Conservation (phyloP, 2,113 vertebrate genomes). For the Himantopus leucocephalus region DNA sequence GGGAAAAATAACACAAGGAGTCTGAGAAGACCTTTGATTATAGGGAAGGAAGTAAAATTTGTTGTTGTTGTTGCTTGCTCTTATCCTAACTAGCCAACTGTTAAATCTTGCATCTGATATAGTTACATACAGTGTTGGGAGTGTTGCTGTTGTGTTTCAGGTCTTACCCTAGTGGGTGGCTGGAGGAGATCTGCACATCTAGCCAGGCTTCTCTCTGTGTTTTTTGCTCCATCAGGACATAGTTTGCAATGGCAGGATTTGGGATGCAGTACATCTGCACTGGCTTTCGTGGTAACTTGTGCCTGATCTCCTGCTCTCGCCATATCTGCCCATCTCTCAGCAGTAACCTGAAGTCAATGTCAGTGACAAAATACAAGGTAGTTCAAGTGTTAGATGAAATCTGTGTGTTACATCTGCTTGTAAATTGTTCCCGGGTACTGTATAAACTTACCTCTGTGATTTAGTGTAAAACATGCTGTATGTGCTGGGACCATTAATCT, state of each 20-base stretch:
- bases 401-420: not conserved
- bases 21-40: conserved; percentile 3
- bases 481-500: not conserved
- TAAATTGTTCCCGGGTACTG: not conserved
- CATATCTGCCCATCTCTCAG: not conserved
- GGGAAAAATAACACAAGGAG: not conserved
- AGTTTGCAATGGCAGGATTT: not conserved
- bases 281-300: not conserved
- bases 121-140: not conserved
- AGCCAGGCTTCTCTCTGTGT: not conserved
- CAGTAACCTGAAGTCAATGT: not conserved
- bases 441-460: not conserved
- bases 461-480: not conserved
- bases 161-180: not conserved
- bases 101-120: not conserved
- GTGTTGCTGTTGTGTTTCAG: not conserved
- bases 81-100: not conserved
- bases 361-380: not conserved
- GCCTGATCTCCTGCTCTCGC: not conserved
- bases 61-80: not conserved
- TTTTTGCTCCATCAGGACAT: not conserved
- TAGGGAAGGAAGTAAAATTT: not conserved
- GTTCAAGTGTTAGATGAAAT: not conserved
- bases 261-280: not conserved
- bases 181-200: not conserved